Base-by-base conservation (phyloP, 2,888 invertebrate genomes). In the Lasioglossum oenotherae region DNA sequence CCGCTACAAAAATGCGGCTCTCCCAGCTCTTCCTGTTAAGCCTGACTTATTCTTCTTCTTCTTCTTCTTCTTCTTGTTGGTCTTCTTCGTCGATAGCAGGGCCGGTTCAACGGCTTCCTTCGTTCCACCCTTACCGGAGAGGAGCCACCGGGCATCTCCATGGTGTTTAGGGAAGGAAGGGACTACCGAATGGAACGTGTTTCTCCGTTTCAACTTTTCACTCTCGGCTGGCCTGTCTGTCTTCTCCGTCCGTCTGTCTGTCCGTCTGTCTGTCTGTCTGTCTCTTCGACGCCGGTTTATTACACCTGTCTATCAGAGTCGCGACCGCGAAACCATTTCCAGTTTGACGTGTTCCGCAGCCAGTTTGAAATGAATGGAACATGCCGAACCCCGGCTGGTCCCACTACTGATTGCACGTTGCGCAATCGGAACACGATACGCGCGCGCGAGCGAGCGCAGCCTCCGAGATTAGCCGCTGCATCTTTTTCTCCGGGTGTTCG, bases 311-410 rank as follows among this genome's bases (percentile, higher is more conserved):
- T 87, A 86, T 87, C 87, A 78, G 71, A 74, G 69, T 57, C 77
- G 83, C 87, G 87, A 81, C 87, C 87, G 84, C 87, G 87, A 87
- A 87, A 87, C 79, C 77, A 76, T 83, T 87, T 87, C 87, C 84
- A 87, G 87, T 87, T 87, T 84, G 87, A 86, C 86, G 82, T 81
- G 87, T 78, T 87, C 14, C 41, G 80, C 60, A 75, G 76, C 81
- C 81, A 72, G 78, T 77, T 69, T 80, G 38, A 86, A 76, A 81
- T 81, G 86, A 86, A 85, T 85, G 87, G 75, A 83, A 78, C 64
- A 64, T 60, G 78, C n/a, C 71, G 71, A 71, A 71, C 71, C 84
- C n/a, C 87, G 53, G 74, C 81, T 38, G 87, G 84, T 81, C 87
- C 83, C 81, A 27, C 69, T 78, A 27, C 69, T 78, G 87, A 87